Percentiles rank a stretch among this genome's conserved stretches.
Evolutionary conservation across 2,888 invertebrate genomes (phyloP).

Genomic region (Limnephilus auricula): DNA sequence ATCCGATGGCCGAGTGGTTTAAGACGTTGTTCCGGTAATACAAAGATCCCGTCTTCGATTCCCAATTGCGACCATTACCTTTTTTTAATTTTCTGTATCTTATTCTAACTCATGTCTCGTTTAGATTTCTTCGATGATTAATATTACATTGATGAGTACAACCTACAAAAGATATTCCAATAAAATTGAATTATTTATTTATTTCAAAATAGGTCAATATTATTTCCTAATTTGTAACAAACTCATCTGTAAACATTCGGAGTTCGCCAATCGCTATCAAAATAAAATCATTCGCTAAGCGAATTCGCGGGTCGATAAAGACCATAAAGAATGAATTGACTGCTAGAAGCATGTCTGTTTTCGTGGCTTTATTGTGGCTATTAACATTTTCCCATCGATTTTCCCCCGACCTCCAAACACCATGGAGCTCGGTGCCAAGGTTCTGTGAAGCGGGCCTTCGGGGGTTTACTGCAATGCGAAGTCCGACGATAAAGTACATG

Average conservation of each 20-base stretch:
- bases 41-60: no score
- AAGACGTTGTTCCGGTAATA: no score
- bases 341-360: not conserved
- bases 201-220: no score
- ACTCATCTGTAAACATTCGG: not conserved
- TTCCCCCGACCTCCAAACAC: not conserved
- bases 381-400: slow-evolving; percentile 17
- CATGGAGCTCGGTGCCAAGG: not conserved
- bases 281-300: not conserved
- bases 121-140: no score
- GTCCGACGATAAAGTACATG: not conserved
- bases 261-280: not conserved
- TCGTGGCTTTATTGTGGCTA: slow-evolving; percentile 9
- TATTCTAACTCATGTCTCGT: no score
- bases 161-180: no score
- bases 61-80: no score
- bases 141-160: no score
- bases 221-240: not conserved
- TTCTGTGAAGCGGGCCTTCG: slow-evolving; percentile 12
- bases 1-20: no score
- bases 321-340: not conserved
- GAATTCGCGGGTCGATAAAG: not conserved
- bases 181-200: no score
- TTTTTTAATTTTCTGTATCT: no score
- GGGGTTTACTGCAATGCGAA: slow-evolving; percentile 40